Conservation (phyloP, 2,888 invertebrate genomes). For the Pachliopta kotzebuea region DNA sequence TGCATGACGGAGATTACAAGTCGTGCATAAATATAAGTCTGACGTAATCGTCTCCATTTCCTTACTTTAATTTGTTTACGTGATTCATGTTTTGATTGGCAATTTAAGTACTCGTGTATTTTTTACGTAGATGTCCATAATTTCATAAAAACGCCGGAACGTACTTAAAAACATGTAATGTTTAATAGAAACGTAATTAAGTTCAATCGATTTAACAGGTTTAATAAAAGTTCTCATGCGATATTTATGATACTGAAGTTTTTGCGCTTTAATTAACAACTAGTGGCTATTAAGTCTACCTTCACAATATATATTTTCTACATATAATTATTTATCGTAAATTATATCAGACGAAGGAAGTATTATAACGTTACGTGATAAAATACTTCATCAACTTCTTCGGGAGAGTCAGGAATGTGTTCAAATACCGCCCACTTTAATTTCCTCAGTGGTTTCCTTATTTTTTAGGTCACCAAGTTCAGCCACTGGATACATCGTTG, state of each 20-base stretch:
- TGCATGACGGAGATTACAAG: constrained; percentile 52
- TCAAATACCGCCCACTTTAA: too few species aligned
- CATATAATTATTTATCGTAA: not conserved
- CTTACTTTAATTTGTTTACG: constrained; percentile 47
- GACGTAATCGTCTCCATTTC: constrained; percentile 58
- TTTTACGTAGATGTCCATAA: not conserved
- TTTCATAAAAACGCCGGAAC: not conserved
- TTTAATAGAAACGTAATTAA: not conserved
- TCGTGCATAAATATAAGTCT: constrained; percentile 54
- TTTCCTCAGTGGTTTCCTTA: too few species aligned
- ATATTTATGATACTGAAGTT: not conserved
- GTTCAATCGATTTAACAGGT: not conserved
- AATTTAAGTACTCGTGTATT: not conserved
- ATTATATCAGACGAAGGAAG: too few species aligned
- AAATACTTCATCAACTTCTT: too few species aligned
- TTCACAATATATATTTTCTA: not conserved
- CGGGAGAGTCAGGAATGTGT: too few species aligned
- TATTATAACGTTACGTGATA: too few species aligned
- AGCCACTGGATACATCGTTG: too few species aligned
- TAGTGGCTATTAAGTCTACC: not conserved
- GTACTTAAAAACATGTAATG: not conserved
- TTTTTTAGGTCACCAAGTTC: too few species aligned
- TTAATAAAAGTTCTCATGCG: not conserved
- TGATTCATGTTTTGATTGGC: constrained; percentile 28
- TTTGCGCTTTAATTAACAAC: not conserved